A percentile compares a stretch with the other conserved stretches of the same genome.
Evolutionary conservation across 2,113 vertebrate species (phyloP).

Genomic region (Pollimyrus isidori): DNA sequence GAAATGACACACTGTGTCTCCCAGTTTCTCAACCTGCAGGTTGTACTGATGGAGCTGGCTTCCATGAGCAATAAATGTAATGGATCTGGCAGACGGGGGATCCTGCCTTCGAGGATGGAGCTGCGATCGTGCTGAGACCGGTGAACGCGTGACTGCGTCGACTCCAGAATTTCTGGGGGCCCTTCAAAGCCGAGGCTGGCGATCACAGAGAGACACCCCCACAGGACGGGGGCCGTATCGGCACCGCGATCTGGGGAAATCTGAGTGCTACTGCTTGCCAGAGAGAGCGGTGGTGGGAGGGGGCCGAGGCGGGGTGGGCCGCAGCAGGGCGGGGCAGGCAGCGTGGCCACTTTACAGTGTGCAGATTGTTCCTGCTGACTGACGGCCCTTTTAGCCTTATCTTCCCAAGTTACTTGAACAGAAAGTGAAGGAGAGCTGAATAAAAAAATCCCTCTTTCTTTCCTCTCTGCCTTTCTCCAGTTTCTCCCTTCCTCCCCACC

Average conservation of each 20-base stretch:
- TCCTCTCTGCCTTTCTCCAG: conserved; percentile 60
- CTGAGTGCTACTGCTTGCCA: conserved; percentile 1
- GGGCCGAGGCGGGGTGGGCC: background rate
- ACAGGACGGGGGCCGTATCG: conserved; percentile 22
- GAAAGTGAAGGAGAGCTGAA: conserved; percentile 62
- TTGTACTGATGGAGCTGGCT: background rate
- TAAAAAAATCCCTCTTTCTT: conserved; percentile 55
- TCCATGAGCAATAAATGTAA: background rate
- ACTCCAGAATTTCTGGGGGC: background rate
- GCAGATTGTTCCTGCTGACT: conserved; percentile 68
- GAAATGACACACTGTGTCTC: background rate
- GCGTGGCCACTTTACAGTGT: conserved; percentile 49
- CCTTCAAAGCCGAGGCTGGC: background rate
- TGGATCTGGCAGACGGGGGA: background rate
- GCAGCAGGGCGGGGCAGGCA: background rate
- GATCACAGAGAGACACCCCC: background rate
- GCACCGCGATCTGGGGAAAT: background rate
- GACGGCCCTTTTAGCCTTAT: conserved; percentile 73
- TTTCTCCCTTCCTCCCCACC: conserved; percentile 35
- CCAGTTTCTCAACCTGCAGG: background rate
- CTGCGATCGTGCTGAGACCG: background rate
- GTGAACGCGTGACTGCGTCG: background rate
- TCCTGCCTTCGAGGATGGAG: background rate
- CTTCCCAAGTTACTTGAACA: conserved; percentile 68
- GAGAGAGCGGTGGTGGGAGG: background rate